These are phyloP conservation scores for Lerema accius DNA, from an alignment of 1,140 invertebrate genomes.

Conservation along the genomic window DNA sequence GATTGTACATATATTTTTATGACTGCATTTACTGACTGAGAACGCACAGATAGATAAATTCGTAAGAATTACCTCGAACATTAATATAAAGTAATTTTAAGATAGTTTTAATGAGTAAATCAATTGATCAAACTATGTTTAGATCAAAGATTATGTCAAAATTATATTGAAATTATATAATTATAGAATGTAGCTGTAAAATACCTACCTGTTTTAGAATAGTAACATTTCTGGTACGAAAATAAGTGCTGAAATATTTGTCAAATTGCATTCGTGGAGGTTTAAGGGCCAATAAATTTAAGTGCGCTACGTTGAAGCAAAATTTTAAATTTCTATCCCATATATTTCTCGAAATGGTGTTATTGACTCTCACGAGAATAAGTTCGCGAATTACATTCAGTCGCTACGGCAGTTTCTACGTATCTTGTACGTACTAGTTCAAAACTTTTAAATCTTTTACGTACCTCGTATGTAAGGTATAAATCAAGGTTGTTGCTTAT, in stretches of 20 bases:
- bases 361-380: conserved; percentile 67
- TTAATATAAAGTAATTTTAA: too few relatives aligned
- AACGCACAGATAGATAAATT: too few relatives aligned
- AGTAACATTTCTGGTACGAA: background rate
- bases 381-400: conserved; percentile 56
- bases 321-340: conserved; percentile 61
- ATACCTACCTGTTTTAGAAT: background rate
- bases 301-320: conserved; percentile 49
- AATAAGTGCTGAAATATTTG: conserved; percentile 3
- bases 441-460: conserved; percentile 58
- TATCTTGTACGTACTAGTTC: conserved; percentile 53
- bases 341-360: conserved; percentile 70
- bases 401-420: conserved; percentile 51
- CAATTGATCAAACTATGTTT: too few relatives aligned
- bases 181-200: background rate
- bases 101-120: too few relatives aligned
- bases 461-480: conserved; percentile 46
- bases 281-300: conserved; percentile 49
- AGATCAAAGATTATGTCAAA: too few relatives aligned
- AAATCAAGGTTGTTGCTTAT: conserved; percentile 17
- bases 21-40: too few relatives aligned
- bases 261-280: conserved; percentile 8
- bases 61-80: too few relatives aligned
- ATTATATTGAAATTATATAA: too few relatives aligned
- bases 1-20: too few relatives aligned